Evolutionary conservation across 2,888 invertebrate species (phyloP).

Genomic region (Hydropsyche betteni): DNA sequence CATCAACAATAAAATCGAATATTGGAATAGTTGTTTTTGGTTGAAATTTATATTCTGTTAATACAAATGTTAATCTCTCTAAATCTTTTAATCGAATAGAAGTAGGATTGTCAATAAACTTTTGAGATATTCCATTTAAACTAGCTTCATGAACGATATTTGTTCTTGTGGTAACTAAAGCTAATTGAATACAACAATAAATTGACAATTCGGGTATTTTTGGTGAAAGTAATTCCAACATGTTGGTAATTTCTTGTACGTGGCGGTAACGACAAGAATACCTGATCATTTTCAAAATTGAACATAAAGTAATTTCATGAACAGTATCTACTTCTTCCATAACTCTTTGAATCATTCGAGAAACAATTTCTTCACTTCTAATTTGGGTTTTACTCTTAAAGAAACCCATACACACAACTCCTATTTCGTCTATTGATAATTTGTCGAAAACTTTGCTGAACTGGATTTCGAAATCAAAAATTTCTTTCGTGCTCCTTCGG

Average conservation of each 20-base stretch:
- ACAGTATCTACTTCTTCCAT: constrained; percentile 64
- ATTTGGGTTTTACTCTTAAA: constrained; percentile 79
- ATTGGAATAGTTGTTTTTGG: constrained; percentile 65
- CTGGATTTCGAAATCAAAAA: constrained; percentile 73
- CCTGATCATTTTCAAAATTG: constrained; percentile 73
- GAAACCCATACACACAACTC: constrained; percentile 77
- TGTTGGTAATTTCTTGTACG: constrained; percentile 57
- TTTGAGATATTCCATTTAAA: constrained; percentile 64
- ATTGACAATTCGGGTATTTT: constrained; percentile 70
- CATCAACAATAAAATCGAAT: constrained; percentile 59
- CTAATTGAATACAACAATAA: constrained; percentile 72
- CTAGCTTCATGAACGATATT: constrained; percentile 62
- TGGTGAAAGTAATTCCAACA: constrained; percentile 66
- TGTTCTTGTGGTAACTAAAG: constrained; percentile 68
- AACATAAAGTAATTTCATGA: constrained; percentile 72
- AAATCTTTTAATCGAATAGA: constrained; percentile 75
- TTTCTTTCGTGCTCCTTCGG: constrained; percentile 66
- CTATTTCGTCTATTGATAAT: constrained; percentile 73
- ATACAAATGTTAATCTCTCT: constrained; percentile 72
- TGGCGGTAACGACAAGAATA: constrained; percentile 61
- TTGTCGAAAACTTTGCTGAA: constrained; percentile 64
- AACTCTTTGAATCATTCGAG: constrained; percentile 65
- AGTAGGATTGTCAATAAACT: constrained; percentile 62
- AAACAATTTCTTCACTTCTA: constrained; percentile 62
- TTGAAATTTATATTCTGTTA: constrained; percentile 69